Conservation (phyloP, 2,888 invertebrate genomes). For the Lasius fuliginosus region DNA sequence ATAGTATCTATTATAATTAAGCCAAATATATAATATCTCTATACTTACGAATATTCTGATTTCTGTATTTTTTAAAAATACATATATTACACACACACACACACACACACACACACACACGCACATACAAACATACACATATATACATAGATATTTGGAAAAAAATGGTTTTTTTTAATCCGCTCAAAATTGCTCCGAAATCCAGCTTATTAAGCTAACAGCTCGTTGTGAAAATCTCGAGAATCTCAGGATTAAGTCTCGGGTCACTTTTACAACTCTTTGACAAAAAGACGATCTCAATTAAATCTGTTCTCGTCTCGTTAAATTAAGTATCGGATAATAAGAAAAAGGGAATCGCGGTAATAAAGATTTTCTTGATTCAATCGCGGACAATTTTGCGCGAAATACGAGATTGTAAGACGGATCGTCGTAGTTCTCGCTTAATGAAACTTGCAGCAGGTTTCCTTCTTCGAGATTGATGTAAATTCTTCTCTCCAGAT, state of each 20-base stretch:
- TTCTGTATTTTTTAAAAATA: neutral
- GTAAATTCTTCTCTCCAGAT: neutral
- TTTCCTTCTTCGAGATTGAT: constrained; percentile 4
- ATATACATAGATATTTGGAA: constrained; percentile 20
- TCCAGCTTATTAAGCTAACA: constrained; percentile 49
- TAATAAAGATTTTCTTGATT: constrained; percentile 1
- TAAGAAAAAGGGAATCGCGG: neutral
- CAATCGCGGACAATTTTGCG: constrained; percentile 7
- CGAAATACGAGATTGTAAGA: neutral
- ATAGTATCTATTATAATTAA: neutral
- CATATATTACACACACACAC: neutral
- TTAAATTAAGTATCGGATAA: constrained; percentile 14
- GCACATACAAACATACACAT: neutral
- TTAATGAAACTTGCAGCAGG: constrained; percentile 39
- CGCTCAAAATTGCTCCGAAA: neutral
- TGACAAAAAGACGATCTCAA: constrained; percentile 14
- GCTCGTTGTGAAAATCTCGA: constrained; percentile 10
- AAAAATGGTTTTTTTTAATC: constrained; percentile 32
- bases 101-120: neutral
- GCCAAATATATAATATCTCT: neutral
- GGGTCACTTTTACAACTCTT: constrained; percentile 6
- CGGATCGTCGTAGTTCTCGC: neutral
- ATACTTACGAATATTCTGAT: neutral
- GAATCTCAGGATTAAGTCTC: constrained; percentile 24
- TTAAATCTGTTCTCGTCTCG: constrained; percentile 32